Conservation (phyloP, 2,113 vertebrate species). For the Tychaedon coryphoeus region DNA sequence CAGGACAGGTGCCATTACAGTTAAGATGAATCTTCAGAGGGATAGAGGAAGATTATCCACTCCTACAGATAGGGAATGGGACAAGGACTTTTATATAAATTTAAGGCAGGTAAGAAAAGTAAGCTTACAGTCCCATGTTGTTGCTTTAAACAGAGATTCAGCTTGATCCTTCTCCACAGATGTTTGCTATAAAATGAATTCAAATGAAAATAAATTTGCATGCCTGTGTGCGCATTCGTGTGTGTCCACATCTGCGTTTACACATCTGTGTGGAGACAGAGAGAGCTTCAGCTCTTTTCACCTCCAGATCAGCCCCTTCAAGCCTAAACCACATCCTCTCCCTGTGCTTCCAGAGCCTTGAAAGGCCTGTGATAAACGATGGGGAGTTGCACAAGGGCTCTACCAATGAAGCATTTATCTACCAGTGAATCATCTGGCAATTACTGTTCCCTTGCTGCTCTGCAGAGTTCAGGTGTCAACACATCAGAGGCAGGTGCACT, state of each 20-base stretch:
- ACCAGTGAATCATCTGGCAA: not conserved
- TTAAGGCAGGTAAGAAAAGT: not conserved
- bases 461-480: not conserved
- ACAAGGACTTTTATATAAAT: not conserved
- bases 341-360: not conserved
- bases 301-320: not conserved
- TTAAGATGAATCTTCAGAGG: not conserved
- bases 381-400: not conserved
- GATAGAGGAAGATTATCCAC: not conserved
- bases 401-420: not conserved
- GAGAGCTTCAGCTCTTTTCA: not conserved
- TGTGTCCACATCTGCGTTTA: not conserved
- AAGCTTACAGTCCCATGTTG: not conserved
- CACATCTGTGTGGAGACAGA: accelerated
- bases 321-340: not conserved
- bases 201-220: not conserved
- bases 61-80: not conserved
- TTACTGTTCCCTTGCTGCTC: not conserved
- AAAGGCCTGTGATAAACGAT: not conserved
- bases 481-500: not conserved
- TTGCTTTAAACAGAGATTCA: not conserved
- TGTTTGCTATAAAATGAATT: not conserved
- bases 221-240: accelerated
- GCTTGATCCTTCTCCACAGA: not conserved
- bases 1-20: not conserved